Evolutionary conservation across 2,888 invertebrate genomes (phyloP).

Genomic region (Antheraea yamamai): DNA sequence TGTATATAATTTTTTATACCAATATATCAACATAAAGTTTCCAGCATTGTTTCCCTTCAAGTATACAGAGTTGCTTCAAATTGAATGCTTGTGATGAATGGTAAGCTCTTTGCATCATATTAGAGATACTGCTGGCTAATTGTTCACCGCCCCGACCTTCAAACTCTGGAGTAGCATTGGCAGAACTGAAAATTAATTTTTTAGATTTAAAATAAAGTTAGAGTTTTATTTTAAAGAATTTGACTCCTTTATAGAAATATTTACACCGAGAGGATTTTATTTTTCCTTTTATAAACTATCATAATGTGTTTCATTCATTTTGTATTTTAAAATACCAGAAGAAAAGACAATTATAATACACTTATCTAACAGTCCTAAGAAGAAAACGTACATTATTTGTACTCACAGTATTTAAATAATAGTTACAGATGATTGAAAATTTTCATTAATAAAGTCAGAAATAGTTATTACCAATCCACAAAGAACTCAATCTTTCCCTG

Average conservation of each 20-base stretch:
- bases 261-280: neutral
- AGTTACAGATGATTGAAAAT: neutral
- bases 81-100: conserved; percentile 89
- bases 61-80: conserved; percentile 89
- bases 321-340: neutral
- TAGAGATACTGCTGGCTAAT: conserved; percentile 91
- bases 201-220: neutral
- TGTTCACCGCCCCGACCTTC: conserved; percentile 98
- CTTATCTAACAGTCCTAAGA: neutral
- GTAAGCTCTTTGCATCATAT: conserved; percentile 90
- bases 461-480: conserved; percentile 92
- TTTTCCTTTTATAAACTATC: neutral
- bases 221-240: too few species aligned
- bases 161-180: conserved; percentile 98
- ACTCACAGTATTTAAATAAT: neutral
- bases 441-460: neutral
- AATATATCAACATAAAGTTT: conserved; percentile 96
- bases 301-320: neutral
- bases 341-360: neutral
- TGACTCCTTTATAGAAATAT: neutral
- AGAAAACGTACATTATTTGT: neutral
- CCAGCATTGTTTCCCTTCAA: conserved; percentile 95
- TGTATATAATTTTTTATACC: conserved; percentile 69
- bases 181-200: conserved; percentile 85
- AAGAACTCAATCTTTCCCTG: conserved; percentile 96